phyloP scores from a whole-genome alignment of 2,113 vertebrate species.

The Balaeniceps rex region DNA sequence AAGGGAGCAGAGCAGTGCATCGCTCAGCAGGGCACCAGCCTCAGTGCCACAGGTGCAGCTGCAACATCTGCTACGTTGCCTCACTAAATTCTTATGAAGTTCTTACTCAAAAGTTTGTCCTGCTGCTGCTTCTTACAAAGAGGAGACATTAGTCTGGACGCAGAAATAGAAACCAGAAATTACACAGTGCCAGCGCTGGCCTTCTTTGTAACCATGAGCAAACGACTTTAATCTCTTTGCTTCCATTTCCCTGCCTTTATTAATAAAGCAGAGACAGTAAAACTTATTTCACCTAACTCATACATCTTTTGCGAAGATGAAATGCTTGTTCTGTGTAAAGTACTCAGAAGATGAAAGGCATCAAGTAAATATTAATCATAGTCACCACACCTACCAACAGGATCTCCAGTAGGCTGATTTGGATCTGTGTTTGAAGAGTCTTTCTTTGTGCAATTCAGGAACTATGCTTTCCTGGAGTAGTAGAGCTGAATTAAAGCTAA shows the following conservation, averaged over 20 bases:
- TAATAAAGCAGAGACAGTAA: background rate
- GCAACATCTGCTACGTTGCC: background rate
- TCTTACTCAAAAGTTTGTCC: background rate
- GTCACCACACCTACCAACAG: conserved; percentile 44
- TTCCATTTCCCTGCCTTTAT: conserved; percentile 1
- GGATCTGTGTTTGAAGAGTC: background rate
- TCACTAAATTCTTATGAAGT: background rate
- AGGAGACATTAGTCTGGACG: background rate
- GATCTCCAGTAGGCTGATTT: background rate
- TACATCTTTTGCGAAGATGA: background rate
- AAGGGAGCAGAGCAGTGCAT: background rate
- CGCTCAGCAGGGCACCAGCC: background rate
- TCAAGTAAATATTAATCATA: conserved; percentile 37
- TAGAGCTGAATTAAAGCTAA: conserved; percentile 41
- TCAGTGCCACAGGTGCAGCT: background rate
- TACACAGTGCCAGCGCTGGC: background rate
- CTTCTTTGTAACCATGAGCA: background rate
- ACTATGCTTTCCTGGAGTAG: conserved; percentile 8
- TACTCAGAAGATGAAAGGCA: conserved; percentile 40
- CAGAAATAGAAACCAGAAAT: background rate
- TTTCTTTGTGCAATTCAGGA: conserved; percentile 23
- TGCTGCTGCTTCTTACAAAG: background rate
- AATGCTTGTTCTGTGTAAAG: conserved; percentile 31
- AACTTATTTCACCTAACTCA: conserved; percentile 15
- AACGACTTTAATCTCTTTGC: background rate